Percentiles rank a stretch among this genome's conserved stretches.
These are phyloP conservation scores for Clarias fuscus DNA, from an alignment of 2,797 vertebrate species.

Conservation along the genomic window DNA sequence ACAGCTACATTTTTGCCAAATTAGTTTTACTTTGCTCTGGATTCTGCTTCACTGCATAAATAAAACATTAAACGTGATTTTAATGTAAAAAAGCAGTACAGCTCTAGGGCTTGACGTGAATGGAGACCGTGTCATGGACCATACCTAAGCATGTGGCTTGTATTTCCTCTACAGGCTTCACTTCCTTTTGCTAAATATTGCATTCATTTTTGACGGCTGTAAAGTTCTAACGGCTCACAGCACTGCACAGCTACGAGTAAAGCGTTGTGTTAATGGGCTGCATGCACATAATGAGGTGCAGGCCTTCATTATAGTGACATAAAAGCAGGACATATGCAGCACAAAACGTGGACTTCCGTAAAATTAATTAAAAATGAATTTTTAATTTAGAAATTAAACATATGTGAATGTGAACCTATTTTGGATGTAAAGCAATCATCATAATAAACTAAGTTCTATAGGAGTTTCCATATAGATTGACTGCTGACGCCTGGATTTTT, in stretches of 20 bases:
- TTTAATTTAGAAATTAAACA: background rate
- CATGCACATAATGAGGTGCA: conserved; percentile 1
- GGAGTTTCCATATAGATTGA: background rate
- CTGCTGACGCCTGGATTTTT: background rate
- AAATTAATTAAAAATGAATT: too few species aligned
- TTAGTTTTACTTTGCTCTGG: background rate
- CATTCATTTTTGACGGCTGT: background rate
- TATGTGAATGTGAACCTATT: background rate
- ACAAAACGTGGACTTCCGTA: background rate
- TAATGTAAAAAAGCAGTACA: background rate
- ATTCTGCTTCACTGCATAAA: background rate
- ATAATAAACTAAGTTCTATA: background rate
- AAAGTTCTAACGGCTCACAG: conserved; percentile 1
- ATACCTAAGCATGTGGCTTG: conserved; percentile 14
- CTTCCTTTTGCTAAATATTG: conserved; percentile 22
- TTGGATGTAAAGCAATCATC: background rate
- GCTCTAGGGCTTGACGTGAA: background rate
- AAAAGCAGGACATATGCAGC: background rate
- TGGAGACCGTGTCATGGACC: background rate
- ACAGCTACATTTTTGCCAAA: background rate
- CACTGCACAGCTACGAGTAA: background rate
- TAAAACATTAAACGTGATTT: background rate
- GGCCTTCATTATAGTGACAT: background rate
- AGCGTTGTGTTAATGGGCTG: conserved; percentile 6
- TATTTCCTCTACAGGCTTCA: conserved; percentile 14